Evolutionary conservation across 2,888 invertebrate genomes (phyloP).

Genomic region (Camptogramma bilineatum): DNA sequence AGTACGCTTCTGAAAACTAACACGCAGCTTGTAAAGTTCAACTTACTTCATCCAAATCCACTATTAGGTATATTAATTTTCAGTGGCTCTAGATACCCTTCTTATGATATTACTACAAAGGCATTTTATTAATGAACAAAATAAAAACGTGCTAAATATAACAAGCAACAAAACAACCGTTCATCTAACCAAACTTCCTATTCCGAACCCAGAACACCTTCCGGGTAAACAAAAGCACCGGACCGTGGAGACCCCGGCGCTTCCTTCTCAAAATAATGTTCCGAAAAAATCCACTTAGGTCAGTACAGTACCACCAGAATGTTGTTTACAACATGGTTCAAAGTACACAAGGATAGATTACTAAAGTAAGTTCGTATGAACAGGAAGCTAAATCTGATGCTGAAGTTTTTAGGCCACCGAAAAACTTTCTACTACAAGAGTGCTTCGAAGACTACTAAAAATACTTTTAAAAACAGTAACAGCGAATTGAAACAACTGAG

Average conservation of each 20-base stretch:
- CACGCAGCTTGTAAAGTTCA: no score
- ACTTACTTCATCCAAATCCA: no score
- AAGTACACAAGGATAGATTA: background rate
- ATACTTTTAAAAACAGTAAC: background rate
- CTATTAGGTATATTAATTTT: no score
- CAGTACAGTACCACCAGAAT: background rate
- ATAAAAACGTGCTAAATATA: background rate
- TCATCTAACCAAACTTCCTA: constrained; percentile 14
- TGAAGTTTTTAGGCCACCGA: no score
- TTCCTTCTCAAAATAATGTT: background rate
- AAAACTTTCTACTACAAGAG: no score
- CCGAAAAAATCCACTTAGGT: background rate
- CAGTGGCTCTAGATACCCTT: no score
- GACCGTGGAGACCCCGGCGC: constrained; percentile 6
- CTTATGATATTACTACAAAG: background rate
- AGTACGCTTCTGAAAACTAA: no score
- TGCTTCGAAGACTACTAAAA: no score
- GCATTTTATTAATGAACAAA: background rate
- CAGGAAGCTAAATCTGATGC: no score
- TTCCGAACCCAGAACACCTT: constrained; percentile 24
- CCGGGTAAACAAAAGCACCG: constrained; percentile 24
- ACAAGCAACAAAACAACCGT: background rate
- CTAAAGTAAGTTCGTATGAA: no score
- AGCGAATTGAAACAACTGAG: background rate
- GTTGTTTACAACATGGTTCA: background rate